Evolutionary conservation across 2,797 vertebrate genomes (phyloP).

Genomic region (Chaenodraco wilsoni): DNA sequence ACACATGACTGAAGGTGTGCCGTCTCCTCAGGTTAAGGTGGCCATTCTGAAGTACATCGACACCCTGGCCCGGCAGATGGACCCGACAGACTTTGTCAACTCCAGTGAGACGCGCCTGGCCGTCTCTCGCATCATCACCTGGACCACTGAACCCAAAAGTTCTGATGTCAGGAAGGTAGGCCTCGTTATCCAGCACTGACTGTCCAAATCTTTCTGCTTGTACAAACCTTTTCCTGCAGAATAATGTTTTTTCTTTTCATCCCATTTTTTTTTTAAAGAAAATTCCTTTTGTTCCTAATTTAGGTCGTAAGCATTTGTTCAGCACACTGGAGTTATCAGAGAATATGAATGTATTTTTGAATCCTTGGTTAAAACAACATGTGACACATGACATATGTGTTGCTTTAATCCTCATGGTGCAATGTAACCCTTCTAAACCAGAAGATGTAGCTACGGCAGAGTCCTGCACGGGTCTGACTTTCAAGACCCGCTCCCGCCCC

Average conservation of each 20-base stretch:
- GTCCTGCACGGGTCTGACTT: too few relatives aligned
- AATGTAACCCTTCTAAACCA: conserved; percentile 2
- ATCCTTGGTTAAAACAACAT: not conserved
- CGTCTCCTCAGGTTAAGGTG: conserved; percentile 91
- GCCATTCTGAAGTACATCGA: conserved; percentile 97
- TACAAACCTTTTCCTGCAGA: not conserved
- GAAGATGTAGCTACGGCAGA: too few relatives aligned
- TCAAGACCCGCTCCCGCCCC: too few relatives aligned
- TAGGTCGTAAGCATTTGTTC: not conserved
- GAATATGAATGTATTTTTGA: not conserved
- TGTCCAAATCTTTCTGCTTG: not conserved
- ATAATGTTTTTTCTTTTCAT: not conserved
- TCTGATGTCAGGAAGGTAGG: conserved; percentile 96
- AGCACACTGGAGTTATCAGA: not conserved
- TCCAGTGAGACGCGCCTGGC: conserved; percentile 97
- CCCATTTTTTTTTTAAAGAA: not conserved
- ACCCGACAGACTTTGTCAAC: conserved; percentile 95
- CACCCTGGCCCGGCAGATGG: conserved; percentile 94
- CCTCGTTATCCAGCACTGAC: not conserved
- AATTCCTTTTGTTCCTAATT: not conserved
- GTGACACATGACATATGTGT: not conserved
- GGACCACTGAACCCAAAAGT: conserved; percentile 98
- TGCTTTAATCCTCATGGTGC: not conserved
- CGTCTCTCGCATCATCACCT: conserved; percentile 97
- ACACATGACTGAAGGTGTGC: not conserved